These are phyloP conservation scores for Venustaconcha ellipsiformis DNA, from an alignment of 1,140 invertebrate genomes.

Conservation along the genomic window DNA sequence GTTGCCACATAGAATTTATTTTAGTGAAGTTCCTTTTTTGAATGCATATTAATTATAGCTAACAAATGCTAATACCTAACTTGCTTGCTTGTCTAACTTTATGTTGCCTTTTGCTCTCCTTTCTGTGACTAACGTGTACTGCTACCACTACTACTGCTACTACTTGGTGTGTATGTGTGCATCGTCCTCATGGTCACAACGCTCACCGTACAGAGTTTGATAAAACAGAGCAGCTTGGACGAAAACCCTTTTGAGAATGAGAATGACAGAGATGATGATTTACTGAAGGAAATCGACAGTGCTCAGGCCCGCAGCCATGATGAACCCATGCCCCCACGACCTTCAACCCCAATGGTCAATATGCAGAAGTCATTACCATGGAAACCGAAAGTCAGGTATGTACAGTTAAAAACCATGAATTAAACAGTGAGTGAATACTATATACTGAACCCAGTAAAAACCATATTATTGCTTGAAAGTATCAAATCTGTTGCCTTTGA, in stretches of 20 bases:
- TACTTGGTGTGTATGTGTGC: conserved; percentile 5
- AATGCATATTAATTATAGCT: too few relatives aligned
- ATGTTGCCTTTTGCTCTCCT: conserved; percentile 36
- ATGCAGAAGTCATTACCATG: conserved; percentile 82
- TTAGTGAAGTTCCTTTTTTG: too few relatives aligned
- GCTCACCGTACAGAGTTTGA: conserved; percentile 76
- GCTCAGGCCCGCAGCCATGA: conserved; percentile 54
- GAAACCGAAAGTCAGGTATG: conserved; percentile 87
- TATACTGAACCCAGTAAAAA: not conserved
- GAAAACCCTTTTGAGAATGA: conserved; percentile 78
- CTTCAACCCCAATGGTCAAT: conserved; percentile 53
- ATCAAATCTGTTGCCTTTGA: too few relatives aligned
- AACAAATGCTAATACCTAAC: conserved; percentile 25
- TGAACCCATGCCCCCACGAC: conserved; percentile 59
- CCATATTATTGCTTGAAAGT: not conserved
- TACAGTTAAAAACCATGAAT: not conserved
- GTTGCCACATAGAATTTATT: not conserved
- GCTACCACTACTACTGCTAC: conserved; percentile 16
- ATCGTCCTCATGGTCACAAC: not conserved
- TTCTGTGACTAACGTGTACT: conserved; percentile 1
- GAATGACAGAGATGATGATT: conserved; percentile 56
- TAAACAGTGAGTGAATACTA: too few relatives aligned
- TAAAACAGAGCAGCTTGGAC: conserved; percentile 92
- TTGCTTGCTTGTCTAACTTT: conserved; percentile 48
- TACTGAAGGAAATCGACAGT: conserved; percentile 46